Evolutionary conservation across 2,797 vertebrate species (phyloP).

Genomic region (Nyctibius grandis): DNA sequence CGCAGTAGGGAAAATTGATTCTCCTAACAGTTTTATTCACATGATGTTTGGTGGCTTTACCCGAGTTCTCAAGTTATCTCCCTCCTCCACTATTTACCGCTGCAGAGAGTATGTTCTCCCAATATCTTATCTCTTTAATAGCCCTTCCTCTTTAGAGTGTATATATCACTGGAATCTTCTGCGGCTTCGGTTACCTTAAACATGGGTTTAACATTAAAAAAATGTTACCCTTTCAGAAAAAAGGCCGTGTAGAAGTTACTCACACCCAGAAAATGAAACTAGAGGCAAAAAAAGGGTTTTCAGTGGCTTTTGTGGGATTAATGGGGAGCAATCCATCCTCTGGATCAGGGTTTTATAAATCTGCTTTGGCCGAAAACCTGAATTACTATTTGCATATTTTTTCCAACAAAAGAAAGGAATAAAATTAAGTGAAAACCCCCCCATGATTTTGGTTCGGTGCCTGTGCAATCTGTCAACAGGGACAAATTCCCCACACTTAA

Average conservation of each 20-base stretch:
- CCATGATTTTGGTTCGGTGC: neutral
- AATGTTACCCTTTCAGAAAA: neutral
- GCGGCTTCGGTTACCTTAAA: neutral
- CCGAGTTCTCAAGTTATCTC: constrained; percentile 36
- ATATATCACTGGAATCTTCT: constrained; percentile 9
- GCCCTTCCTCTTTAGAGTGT: constrained; percentile 16
- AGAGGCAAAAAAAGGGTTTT: neutral
- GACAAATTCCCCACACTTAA: constrained; percentile 43
- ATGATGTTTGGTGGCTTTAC: constrained; percentile 9
- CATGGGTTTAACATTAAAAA: neutral
- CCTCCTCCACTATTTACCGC: neutral
- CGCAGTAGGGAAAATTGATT: constrained; percentile 31
- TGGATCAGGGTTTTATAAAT: neutral
- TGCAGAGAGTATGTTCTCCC: constrained; percentile 1
- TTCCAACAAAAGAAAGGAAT: neutral
- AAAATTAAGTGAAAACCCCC: neutral
- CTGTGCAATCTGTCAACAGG: constrained; percentile 38
- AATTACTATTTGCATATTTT: neutral
- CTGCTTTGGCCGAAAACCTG: neutral
- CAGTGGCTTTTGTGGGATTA: neutral
- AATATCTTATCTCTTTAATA: constrained; percentile 46
- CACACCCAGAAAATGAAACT: neutral
- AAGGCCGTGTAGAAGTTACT: neutral
- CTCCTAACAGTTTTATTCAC: constrained; percentile 13
- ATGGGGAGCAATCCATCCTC: neutral